Conservation (phyloP, 1,140 invertebrate species). For the Cherax quadricarinatus region DNA sequence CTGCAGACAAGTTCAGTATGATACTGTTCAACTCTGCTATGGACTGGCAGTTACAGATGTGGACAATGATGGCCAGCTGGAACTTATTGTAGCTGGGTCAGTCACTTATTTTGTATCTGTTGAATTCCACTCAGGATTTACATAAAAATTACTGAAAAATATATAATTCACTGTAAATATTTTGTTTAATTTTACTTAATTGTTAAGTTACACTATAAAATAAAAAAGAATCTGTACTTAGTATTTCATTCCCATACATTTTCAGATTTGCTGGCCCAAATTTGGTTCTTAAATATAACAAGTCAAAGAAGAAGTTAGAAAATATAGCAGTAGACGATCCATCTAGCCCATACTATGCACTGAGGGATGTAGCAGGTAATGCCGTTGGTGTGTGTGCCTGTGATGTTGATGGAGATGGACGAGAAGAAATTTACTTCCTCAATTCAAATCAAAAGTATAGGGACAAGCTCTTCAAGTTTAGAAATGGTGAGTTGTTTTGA, state of each 20-base stretch:
- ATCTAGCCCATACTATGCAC: constrained; percentile 3
- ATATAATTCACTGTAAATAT: too few relatives aligned
- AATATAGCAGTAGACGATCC: constrained; percentile 34
- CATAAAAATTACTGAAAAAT: too few relatives aligned
- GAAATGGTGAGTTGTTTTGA: constrained; percentile 16
- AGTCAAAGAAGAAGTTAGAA: constrained; percentile 17
- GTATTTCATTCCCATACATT: not conserved
- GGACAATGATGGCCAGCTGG: constrained; percentile 42
- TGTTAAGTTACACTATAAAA: too few relatives aligned
- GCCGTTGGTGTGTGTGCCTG: constrained; percentile 34
- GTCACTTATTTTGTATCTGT: not conserved
- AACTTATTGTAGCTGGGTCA: constrained; percentile 36
- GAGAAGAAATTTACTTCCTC: constrained; percentile 38
- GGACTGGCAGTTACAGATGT: constrained; percentile 41
- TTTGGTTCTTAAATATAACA: constrained; percentile 32
- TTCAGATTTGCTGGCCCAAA: constrained; percentile 36
- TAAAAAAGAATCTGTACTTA: too few relatives aligned
- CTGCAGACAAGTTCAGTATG: not conserved
- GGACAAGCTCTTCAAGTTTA: constrained; percentile 32
- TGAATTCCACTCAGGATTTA: not conserved
- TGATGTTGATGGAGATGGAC: constrained; percentile 40
- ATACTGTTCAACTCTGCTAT: constrained; percentile 16
- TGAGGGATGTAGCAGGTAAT: constrained; percentile 13
- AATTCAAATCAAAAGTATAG: constrained; percentile 11
- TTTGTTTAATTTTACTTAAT: too few relatives aligned